phyloP scores from a whole-genome alignment of 1,140 invertebrate genomes.

The Oscheius sp. region DNA sequence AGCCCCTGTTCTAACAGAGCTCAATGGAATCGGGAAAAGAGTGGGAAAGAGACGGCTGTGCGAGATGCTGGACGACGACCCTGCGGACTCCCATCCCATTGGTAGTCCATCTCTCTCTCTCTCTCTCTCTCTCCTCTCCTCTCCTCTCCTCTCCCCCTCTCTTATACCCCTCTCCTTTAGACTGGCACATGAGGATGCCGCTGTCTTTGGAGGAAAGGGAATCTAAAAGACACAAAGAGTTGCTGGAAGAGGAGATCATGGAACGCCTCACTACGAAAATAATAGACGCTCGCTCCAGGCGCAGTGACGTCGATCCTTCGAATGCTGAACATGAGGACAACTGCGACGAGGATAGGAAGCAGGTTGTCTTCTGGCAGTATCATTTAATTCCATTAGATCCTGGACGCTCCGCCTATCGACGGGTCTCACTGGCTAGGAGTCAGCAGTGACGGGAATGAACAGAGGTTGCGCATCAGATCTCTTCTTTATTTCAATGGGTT shows the following conservation, averaged over 20 bases:
- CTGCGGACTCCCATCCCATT: background rate
- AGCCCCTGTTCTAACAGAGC: background rate
- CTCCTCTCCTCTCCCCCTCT: too few relatives aligned
- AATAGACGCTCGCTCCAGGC: background rate
- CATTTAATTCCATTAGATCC: too few relatives aligned
- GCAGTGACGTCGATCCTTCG: background rate
- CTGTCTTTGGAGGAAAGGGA: constrained; percentile 11
- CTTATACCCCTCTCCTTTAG: too few relatives aligned
- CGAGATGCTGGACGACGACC: background rate
- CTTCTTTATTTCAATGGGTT: too few relatives aligned
- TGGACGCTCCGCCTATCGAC: constrained; percentile 17
- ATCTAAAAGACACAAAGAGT: constrained; percentile 11
- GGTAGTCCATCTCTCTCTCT: background rate
- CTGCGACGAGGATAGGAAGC: background rate
- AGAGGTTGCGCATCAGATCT: background rate
- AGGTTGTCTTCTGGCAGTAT: background rate
- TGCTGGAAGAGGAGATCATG: constrained; percentile 10
- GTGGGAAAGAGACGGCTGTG: background rate
- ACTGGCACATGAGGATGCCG: constrained; percentile 21
- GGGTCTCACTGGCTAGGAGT: constrained; percentile 17
- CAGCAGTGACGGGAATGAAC: constrained; percentile 13
- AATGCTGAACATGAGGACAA: background rate
- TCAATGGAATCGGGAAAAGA: background rate
- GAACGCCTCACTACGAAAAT: constrained; percentile 5
- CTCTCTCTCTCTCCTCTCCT: too few relatives aligned